Percentiles rank a stretch among this genome's conserved stretches.
Conservation (phyloP, 2,888 invertebrate genomes). For the Exephanes ischioxanthus region DNA sequence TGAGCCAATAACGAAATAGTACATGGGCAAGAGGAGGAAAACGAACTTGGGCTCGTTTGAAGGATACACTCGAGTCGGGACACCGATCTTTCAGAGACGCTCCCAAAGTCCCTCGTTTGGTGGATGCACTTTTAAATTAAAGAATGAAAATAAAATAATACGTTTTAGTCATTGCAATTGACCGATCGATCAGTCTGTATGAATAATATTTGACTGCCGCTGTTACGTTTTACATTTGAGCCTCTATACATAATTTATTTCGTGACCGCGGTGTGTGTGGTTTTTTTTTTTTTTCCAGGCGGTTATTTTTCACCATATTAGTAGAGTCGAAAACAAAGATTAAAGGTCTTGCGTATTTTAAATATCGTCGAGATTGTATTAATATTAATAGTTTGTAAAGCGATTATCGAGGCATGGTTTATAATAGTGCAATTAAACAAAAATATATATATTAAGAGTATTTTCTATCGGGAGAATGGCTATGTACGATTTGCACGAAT, state of each 20-base stretch:
- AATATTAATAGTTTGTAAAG: conserved; percentile 24
- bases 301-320: conserved; percentile 4
- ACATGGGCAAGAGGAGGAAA: background rate
- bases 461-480: conserved; percentile 17
- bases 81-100: background rate
- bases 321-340: conserved; percentile 12
- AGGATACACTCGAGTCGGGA: background rate
- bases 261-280: background rate
- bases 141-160: background rate
- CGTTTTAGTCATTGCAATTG: conserved; percentile 1
- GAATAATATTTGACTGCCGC: conserved; percentile 5
- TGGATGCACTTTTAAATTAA: conserved; percentile 11
- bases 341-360: conserved; percentile 24
- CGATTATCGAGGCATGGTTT: conserved; percentile 9
- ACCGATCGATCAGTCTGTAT: conserved; percentile 10
- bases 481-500: conserved; percentile 25
- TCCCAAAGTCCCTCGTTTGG: background rate
- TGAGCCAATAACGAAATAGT: background rate
- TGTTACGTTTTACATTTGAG: conserved; percentile 31
- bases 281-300: conserved; percentile 6
- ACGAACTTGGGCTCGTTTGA: background rate
- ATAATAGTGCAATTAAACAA: conserved; percentile 13
- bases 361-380: conserved; percentile 24
- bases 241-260: conserved; percentile 34
- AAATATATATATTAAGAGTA: conserved; percentile 10